Percentiles rank a stretch among this genome's conserved stretches.
Conservation (phyloP, 2,797 vertebrate species). For the Chelonia mydas region DNA sequence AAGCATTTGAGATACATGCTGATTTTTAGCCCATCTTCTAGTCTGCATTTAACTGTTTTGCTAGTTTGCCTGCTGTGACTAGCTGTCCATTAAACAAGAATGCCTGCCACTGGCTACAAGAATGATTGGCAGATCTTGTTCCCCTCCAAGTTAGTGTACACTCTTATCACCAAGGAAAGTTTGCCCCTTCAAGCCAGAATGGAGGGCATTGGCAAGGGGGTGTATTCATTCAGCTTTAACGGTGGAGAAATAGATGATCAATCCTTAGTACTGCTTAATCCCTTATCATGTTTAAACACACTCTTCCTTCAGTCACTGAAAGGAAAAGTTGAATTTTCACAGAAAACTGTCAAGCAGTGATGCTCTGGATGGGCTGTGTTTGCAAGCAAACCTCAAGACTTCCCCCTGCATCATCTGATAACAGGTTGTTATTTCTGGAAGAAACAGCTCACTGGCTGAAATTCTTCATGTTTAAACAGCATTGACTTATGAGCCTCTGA, state of each 20-base stretch:
- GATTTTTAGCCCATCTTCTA: background rate
- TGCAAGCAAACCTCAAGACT: constrained; percentile 22
- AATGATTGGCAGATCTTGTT: background rate
- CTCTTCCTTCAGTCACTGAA: background rate
- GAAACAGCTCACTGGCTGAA: background rate
- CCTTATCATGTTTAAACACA: constrained; percentile 5
- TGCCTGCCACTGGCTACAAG: background rate
- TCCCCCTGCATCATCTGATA: constrained; percentile 7
- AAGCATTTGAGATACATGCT: background rate
- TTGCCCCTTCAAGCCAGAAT: background rate
- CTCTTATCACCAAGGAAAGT: background rate
- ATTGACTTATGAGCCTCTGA: background rate
- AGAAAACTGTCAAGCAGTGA: constrained; percentile 16
- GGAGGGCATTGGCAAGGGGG: background rate
- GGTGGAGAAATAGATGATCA: constrained; percentile 32
- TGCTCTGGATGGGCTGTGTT: background rate
- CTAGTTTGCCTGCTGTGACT: background rate
- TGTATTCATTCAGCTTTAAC: constrained; percentile 29
- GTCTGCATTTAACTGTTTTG: accelerated
- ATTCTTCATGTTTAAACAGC: background rate
- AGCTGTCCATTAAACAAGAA: background rate
- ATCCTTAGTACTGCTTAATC: background rate
- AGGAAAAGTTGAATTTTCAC: background rate
- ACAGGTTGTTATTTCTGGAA: constrained; percentile 27
- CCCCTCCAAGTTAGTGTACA: accelerated